Conservation (phyloP, 2,888 invertebrate genomes). For the Geotrupes spiniger region DNA sequence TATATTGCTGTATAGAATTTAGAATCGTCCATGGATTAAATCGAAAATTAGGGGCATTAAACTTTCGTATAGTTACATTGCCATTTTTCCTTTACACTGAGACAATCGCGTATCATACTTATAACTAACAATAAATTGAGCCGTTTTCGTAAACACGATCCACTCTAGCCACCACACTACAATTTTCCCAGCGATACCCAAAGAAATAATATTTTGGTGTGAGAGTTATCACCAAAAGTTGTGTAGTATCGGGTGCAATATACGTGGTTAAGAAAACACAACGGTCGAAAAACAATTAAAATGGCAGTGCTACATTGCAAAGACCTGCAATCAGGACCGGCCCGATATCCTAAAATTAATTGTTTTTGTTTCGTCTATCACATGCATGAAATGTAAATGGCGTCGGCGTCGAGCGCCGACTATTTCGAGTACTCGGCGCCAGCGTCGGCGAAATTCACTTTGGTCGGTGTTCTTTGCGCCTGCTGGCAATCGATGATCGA, state of each 20-base stretch:
- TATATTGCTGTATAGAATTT: too few species aligned
- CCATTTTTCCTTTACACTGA: neutral
- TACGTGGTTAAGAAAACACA: too few species aligned
- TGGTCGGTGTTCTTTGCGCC: slow-evolving; percentile 40
- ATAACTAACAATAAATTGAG: slow-evolving; percentile 5
- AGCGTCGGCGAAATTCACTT: slow-evolving; percentile 37
- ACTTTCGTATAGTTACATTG: too few species aligned
- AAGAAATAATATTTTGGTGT: too few species aligned
- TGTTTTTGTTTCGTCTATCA: slow-evolving; percentile 13
- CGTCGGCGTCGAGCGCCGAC: slow-evolving; percentile 8
- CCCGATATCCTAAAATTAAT: slow-evolving; percentile 9
- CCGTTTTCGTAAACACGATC: neutral
- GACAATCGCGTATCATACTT: slow-evolving; percentile 2
- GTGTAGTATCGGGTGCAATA: too few species aligned
- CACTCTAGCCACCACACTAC: too few species aligned
- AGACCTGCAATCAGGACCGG: slow-evolving; percentile 8
- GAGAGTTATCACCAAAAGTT: too few species aligned
- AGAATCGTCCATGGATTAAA: too few species aligned
- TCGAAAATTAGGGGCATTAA: too few species aligned
- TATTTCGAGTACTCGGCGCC: slow-evolving; percentile 35
- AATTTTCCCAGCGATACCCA: too few species aligned
- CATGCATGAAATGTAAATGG: slow-evolving; percentile 10
- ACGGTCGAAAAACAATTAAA: neutral
- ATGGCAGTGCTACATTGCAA: slow-evolving; percentile 21
- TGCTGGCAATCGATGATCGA: slow-evolving; percentile 31